These are phyloP conservation scores for Camponotus pennsylvanicus DNA, from an alignment of 1,140 invertebrate species.

Conservation along the genomic window DNA sequence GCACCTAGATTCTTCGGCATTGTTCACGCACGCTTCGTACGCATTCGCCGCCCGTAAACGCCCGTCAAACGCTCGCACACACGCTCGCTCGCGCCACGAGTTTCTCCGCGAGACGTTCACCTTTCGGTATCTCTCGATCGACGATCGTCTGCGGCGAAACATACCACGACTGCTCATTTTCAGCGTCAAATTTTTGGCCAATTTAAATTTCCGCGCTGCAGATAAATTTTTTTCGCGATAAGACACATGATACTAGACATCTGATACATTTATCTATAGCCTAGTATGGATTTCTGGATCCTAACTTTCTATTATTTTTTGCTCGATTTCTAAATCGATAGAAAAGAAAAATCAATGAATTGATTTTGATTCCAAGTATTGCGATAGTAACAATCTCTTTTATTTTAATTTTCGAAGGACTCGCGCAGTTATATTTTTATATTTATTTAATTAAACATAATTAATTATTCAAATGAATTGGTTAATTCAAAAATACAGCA, in stretches of 20 bases:
- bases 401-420: no score
- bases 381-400: not conserved
- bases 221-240: not conserved
- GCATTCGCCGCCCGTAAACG: conserved; percentile 27
- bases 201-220: not conserved
- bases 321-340: not conserved
- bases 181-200: not conserved
- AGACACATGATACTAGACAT: not conserved
- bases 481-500: not conserved
- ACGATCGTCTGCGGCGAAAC: not conserved
- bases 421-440: not conserved
- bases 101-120: conserved; percentile 41
- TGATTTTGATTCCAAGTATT: conserved; percentile 15
- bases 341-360: conserved; percentile 53
- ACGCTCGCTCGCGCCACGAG: conserved; percentile 22
- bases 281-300: not conserved
- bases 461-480: not conserved
- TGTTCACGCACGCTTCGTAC: conserved; percentile 76
- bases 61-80: conserved; percentile 36
- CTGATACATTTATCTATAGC: not conserved
- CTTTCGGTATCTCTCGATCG: not conserved
- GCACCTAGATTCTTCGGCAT: conserved; percentile 80
- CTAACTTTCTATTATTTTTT: not conserved
- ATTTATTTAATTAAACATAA: not conserved
- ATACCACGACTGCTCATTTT: not conserved